Conservation (phyloP, 2,797 vertebrate species). For the Macrochelys suwanniensis region DNA sequence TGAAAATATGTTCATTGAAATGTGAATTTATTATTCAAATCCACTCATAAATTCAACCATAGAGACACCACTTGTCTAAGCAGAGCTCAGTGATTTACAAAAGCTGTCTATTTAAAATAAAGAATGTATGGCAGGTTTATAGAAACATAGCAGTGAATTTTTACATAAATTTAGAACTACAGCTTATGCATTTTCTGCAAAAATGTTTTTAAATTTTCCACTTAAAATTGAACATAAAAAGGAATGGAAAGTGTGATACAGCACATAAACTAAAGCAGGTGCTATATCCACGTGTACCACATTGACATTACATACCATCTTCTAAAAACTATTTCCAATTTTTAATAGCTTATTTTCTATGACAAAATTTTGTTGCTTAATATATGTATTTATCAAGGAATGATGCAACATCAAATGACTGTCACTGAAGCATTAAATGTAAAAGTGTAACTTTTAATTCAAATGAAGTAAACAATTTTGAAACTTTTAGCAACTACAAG, state of each 20-base stretch:
- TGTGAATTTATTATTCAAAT: constrained; percentile 91
- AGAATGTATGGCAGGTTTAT: constrained; percentile 89
- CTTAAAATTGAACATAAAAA: constrained; percentile 82
- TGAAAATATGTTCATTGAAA: constrained; percentile 90
- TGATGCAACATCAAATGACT: constrained; percentile 7
- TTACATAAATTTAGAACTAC: constrained; percentile 88
- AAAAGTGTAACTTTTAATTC: constrained; percentile 29
- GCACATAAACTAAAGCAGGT: constrained; percentile 69
- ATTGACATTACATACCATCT: constrained; percentile 13
- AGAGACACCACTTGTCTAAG: constrained; percentile 88
- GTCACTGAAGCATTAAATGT: constrained; percentile 11
- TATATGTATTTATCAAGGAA: constrained; percentile 26
- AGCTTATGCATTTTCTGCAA: constrained; percentile 83
- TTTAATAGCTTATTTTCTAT: neutral
- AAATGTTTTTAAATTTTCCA: constrained; percentile 81
- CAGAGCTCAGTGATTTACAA: constrained; percentile 87
- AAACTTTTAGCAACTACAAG: constrained; percentile 9
- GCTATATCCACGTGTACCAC: constrained; percentile 4
- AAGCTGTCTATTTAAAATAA: constrained; percentile 90
- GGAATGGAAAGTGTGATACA: constrained; percentile 70
- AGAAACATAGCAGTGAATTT: constrained; percentile 86
- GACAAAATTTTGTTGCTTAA: constrained; percentile 8
- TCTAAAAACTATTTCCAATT: constrained; percentile 44
- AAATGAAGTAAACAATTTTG: constrained; percentile 31
- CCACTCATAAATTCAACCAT: constrained; percentile 87